Evolutionary conservation across 2,113 vertebrate species (phyloP), one percentile per base, ranked within the genome.

Genomic region (Siphamia tubifer): DNA sequence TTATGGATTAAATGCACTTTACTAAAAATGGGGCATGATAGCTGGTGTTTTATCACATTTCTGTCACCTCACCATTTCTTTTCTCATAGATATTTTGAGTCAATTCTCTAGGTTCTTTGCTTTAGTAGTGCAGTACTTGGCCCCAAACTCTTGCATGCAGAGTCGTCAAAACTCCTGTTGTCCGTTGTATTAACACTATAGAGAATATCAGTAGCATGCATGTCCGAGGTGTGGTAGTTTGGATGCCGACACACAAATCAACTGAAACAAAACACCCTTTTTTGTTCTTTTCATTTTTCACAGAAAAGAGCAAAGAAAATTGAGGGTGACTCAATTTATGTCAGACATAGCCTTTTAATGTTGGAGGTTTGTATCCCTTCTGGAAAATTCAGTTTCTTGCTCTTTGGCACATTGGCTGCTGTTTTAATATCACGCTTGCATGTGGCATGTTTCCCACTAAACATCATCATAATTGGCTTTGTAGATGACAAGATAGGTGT

Each of bases 341-440:
- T 98, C 93, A 98, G 98, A 91, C 98, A 99, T 97, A 99, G 98
- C 95, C 94, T 95, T 93, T 96, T 99, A 95, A 99, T 99, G 98
- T 96, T 99, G 95, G 97, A 99, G 98, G 98, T 99, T 96, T 94
- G 96, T 98, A 98, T 96, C 89, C 92, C 90, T 89, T 94, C 77
- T 85, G 91, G 93, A 93, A 90, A 79, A 23, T 53, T 79, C 51
- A 0, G 52, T 89, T 91, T 93, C 93, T 89, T 92, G 92, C 93
- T 94, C 91, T 93, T 91, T 92, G 88, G 88, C 88, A 86, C 75
- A 77, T 24, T 34, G 27, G 63, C 84, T 77, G 64, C 67, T 78
- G 20, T 77, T 76, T 52, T 70, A 74, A 78, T 42, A 55, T 81
- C 85, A 89, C 80, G 83, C 89, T 89, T 87, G 83, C 85, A 86